phyloP scores from a whole-genome alignment of 2,113 vertebrate genomes.

The Lethenteron camtschaticum region DNA sequence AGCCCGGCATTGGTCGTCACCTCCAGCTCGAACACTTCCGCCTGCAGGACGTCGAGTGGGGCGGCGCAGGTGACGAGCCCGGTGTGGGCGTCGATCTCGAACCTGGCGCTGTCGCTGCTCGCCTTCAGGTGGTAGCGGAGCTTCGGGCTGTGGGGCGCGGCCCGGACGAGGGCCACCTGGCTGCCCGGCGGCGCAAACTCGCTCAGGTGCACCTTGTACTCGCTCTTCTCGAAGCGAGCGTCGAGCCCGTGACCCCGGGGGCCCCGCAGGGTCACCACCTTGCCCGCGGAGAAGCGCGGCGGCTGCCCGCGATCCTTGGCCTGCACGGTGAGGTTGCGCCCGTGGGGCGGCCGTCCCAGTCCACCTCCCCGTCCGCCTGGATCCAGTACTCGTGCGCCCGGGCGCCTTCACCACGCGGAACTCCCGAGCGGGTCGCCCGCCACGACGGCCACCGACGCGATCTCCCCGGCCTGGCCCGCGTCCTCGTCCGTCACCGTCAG shows the following conservation, averaged over 20 bases:
- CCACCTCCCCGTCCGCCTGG: slow-evolving; percentile 36
- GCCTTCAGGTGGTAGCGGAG: slow-evolving; percentile 50
- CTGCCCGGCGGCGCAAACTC: slow-evolving; percentile 78
- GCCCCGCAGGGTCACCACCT: slow-evolving; percentile 33
- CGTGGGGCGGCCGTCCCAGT: slow-evolving; percentile 45
- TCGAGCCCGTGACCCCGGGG: slow-evolving; percentile 24
- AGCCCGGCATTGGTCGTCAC: slow-evolving; percentile 36
- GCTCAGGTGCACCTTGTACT: slow-evolving; percentile 45
- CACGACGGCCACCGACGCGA: slow-evolving; percentile 56
- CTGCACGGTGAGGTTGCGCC: slow-evolving; percentile 68
- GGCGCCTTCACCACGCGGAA: slow-evolving; percentile 46
- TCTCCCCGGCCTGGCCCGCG: slow-evolving; percentile 66
- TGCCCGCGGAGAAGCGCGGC: slow-evolving; percentile 43
- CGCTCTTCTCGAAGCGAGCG: slow-evolving; percentile 41
- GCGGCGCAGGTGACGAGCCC: slow-evolving; percentile 54
- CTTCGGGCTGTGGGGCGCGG: slow-evolving; percentile 38
- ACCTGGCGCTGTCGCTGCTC: slow-evolving; percentile 38
- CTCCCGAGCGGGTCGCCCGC: slow-evolving; percentile 47
- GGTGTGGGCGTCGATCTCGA: slow-evolving; percentile 54
- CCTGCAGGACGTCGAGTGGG: slow-evolving; percentile 41
- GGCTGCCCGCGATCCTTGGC: slow-evolving; percentile 69
- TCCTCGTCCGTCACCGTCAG: slow-evolving; percentile 55
- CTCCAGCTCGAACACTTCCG: slow-evolving; percentile 46
- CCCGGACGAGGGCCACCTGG: slow-evolving; percentile 41
- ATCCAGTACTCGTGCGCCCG: slow-evolving; percentile 52